A percentile compares a stretch with the other conserved stretches of the same genome.
These are phyloP conservation scores for Dyspetes luteomarginatus DNA, from an alignment of 2,888 invertebrate genomes.

Conservation along the genomic window DNA sequence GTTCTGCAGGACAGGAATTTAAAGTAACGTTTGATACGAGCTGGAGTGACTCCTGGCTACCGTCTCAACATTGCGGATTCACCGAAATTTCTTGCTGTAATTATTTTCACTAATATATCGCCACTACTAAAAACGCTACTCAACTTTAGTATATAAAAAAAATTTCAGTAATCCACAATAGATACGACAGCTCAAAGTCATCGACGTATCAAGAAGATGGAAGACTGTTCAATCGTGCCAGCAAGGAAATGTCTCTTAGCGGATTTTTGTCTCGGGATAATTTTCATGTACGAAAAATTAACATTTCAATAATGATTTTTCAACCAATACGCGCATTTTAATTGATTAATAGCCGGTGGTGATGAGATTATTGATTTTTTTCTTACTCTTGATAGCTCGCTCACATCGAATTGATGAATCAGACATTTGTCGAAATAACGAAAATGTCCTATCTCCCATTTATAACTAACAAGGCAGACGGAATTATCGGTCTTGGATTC, in stretches of 20 bases:
- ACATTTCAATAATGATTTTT: neutral
- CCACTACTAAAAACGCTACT: too few relatives aligned
- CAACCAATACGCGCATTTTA: neutral
- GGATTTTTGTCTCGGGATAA: constrained; percentile 88
- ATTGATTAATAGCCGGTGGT: neutral
- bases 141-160: too few relatives aligned
- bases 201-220: constrained; percentile 88
- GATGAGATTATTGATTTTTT: constrained; percentile 2
- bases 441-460: constrained; percentile 87
- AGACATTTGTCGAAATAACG: constrained; percentile 90
- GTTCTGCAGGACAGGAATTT: constrained; percentile 83
- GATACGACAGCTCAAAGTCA: constrained; percentile 88
- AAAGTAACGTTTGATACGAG: constrained; percentile 84
- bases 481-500: constrained; percentile 88
- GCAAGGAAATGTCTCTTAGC: constrained; percentile 86
- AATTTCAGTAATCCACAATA: constrained; percentile 86
- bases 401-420: constrained; percentile 83
- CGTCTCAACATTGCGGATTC: constrained; percentile 83
- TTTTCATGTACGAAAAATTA: constrained; percentile 84
- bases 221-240: constrained; percentile 85
- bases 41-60: constrained; percentile 84
- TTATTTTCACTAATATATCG: too few relatives aligned
- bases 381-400: constrained; percentile 46
- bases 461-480: constrained; percentile 88
- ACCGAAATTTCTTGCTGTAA: constrained; percentile 84